These are phyloP conservation scores for Dendrocincla tyrannina DNA, from an alignment of 2,797 vertebrate genomes.

Conservation along the genomic window DNA sequence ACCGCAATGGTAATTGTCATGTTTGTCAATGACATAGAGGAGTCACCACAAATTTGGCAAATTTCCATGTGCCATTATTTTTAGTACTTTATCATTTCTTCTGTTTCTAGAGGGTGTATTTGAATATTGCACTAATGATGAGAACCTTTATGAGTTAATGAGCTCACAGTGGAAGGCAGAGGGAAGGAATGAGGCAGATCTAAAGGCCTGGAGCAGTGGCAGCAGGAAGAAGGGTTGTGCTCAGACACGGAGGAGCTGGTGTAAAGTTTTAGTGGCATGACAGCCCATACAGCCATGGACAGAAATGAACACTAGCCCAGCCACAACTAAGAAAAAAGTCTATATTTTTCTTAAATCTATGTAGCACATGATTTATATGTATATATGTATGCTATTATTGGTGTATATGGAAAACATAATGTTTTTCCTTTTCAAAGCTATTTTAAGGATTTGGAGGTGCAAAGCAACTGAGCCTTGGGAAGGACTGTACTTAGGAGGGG, in stretches of 20 bases:
- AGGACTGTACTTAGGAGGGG: fast-evolving
- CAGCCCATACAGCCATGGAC: background rate
- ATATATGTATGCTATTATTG: background rate
- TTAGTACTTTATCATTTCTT: constrained; percentile 15
- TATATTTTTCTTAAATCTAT: background rate
- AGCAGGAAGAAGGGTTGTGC: background rate
- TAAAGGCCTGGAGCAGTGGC: background rate
- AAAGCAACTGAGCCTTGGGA: background rate
- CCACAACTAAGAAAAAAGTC: background rate
- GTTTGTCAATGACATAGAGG: constrained; percentile 1
- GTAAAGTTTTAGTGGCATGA: background rate
- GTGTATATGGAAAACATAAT: background rate
- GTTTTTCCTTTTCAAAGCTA: background rate
- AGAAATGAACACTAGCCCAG: background rate
- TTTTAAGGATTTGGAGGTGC: background rate
- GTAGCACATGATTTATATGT: too few species aligned
- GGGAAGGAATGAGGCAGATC: background rate
- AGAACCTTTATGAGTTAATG: constrained; percentile 27
- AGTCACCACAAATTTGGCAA: background rate
- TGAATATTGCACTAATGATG: background rate
- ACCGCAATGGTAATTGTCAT: background rate
- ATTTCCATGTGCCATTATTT: background rate
- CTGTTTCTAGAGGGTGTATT: constrained; percentile 8
- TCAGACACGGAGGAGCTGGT: fast-evolving
- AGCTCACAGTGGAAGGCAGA: background rate